Base-by-base conservation (phyloP, 2,113 vertebrate species). In the Ramphastos sulfuratus region DNA sequence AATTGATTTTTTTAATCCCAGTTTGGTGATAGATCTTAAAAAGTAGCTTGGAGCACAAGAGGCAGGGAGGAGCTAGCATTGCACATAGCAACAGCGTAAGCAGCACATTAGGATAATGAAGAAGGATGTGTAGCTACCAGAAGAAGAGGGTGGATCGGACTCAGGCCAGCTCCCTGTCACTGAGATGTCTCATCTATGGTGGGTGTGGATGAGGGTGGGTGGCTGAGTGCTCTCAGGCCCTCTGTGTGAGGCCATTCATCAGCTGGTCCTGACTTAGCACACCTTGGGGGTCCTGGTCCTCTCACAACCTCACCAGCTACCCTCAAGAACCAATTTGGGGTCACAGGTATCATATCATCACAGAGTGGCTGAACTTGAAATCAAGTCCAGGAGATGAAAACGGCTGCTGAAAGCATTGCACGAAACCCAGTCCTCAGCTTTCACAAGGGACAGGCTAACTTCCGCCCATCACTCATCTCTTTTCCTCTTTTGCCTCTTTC, bases 331-430 rank as follows among this genome's bases (percentile, higher is more conserved):
- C 7, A 42, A 1, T 44, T 4, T 83, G 64, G 15, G 7, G 17
- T 60, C 14, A 21, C 16, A 28, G 54, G 33, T 37, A 73, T 10
- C 7, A 9, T 56, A 37, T 60, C 39, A 72, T 14, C 35, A 60
- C 52, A 67, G 65, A 66, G 55, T 79, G 13, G 23, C 30, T 72
- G 73, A 83, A n/a, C 17, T 48, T 64, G 48, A 61, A 39, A 80
- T 72, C 6, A 65, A 82, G n/a, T 37, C 20, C 31, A 60, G 69
- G 0, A 2, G 30, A 7, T 0, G 2, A 59, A 81, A 92, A 0
- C 46, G 76, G 61, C 82, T 76, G 31, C 28, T 84, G 60, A 79
- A 82, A 66, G 6, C 15, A 9, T 7, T 61, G 21, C 59, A 55
- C 19, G 76, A 76, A 92, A 35, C 14, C 7, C 31, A 6, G n/a